Percentiles rank a stretch among this genome's conserved stretches.
Conservation (phyloP, 2,113 vertebrate genomes). For the Prolemur simus region DNA sequence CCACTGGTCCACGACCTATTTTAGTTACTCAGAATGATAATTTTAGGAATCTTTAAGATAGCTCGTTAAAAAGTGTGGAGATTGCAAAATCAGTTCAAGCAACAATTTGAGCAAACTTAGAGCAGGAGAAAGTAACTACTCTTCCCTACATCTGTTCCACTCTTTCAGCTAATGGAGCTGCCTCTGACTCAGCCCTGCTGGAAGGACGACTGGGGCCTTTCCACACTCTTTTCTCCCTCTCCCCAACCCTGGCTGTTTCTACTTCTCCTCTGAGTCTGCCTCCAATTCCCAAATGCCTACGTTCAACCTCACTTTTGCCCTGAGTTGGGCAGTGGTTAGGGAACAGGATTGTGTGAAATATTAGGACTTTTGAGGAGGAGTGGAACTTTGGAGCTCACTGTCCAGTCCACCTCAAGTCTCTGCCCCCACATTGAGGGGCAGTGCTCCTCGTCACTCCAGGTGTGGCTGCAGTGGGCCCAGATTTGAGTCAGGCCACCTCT, state of each 20-base stretch:
- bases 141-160: neutral
- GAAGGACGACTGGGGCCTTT: neutral
- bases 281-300: neutral
- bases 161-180: neutral
- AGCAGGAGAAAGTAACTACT: neutral
- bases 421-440: neutral
- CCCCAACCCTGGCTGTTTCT: neutral
- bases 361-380: neutral
- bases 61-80: neutral
- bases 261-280: neutral
- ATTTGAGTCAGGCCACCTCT: neutral
- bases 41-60: neutral
- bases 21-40: neutral
- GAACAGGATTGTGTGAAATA: neutral
- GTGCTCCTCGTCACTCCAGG: neutral
- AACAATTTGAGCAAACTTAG: neutral
- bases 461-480: neutral
- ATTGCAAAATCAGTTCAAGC: neutral
- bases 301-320: neutral
- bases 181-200: too few relatives aligned
- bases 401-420: neutral
- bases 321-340: neutral
- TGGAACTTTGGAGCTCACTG: neutral
- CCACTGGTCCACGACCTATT: neutral
- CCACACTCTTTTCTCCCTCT: too few relatives aligned